Base-by-base conservation (phyloP, 2,797 vertebrate genomes). In the Chelonia mydas region DNA sequence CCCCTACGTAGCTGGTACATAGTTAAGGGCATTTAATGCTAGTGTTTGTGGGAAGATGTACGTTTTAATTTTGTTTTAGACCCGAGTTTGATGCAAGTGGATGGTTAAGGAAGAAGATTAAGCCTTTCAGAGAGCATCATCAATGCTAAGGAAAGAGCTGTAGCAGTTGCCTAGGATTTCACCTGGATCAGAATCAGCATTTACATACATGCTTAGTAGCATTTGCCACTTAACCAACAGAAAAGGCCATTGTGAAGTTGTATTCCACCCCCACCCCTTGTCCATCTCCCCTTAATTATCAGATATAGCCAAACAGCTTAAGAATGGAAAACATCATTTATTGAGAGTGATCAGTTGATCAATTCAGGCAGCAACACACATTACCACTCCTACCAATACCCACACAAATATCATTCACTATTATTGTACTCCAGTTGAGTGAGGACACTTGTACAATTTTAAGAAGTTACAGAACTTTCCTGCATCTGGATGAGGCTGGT, bases 291-390 rank as follows among this genome's bases (percentile, higher is more conserved):
- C 15, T n/a, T 61, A 61, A n/a, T 61, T 17, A 61, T n/a, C 86
- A 84, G 41, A 74, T 80, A 27, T 12, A 84, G 51, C 16, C 61
- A 74, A 83, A 21, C n/a, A 61, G n/a, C 21, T 45, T 11, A 27
- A 96, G 86, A 80, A 77, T 80, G 19, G 21, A 85, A 90, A 95
- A 17, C 7, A 51, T 65, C 84, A 96, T 97, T 97, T 97, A 96
- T 92, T 96, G 87, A 90, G 23, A 11, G 23, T 45, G 11, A 76
- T 10, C 21, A 76, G 25, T 53, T 23, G 83, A 88, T 68, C 2
- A 2, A 11, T 72, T 37, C 0, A 1, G 84, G 81, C 15, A 90
- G 55, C 84, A 92, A 68, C 90, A 87, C 28, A 37, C 72, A 93
- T 33, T 54, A 87, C 81, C 61, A 45, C 27, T 53, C 55, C 88